A percentile compares a stretch with the other conserved stretches of the same genome.
Conservation (phyloP, 2,797 vertebrate genomes). For the Macroramphosus scolopax region DNA sequence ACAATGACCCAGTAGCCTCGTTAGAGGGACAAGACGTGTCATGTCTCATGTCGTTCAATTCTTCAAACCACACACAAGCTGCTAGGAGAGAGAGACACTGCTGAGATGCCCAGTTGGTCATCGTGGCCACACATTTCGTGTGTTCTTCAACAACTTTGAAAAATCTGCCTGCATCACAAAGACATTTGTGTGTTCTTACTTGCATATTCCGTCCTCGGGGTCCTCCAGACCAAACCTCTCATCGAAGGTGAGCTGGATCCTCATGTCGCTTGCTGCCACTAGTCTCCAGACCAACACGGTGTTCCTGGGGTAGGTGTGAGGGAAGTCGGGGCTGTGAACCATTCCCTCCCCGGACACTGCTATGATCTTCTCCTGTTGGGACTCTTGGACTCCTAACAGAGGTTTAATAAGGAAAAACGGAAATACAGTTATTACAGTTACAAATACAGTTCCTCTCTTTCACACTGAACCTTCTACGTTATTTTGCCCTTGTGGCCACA, state of each 20-base stretch:
- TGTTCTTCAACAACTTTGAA: neutral
- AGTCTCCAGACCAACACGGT: conserved; percentile 89
- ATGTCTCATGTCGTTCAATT: neutral
- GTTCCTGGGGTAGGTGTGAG: conserved; percentile 89
- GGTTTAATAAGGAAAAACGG: conserved; percentile 40
- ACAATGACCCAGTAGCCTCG: too few species aligned
- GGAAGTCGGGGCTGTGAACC: conserved; percentile 94
- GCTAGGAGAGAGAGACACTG: neutral
- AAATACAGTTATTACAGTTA: neutral
- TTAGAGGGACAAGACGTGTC: too few species aligned
- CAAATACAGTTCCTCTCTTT: too few species aligned
- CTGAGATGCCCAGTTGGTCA: neutral
- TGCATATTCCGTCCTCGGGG: conserved; percentile 95
- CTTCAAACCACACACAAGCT: neutral
- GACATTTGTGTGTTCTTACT: conserved; percentile 79
- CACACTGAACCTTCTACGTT: too few species aligned
- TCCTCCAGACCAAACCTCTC: conserved; percentile 95
- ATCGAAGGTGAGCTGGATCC: conserved; percentile 94
- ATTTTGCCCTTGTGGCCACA: too few species aligned
- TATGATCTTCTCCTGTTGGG: conserved; percentile 92
- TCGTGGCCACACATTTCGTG: neutral
- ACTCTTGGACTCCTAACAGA: conserved; percentile 90
- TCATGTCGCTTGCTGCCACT: conserved; percentile 82
- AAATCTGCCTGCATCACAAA: neutral
- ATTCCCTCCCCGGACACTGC: conserved; percentile 88